These are phyloP conservation scores for Drosophila repleta DNA, from an alignment of 1,140 invertebrate species.

Conservation along the genomic window DNA sequence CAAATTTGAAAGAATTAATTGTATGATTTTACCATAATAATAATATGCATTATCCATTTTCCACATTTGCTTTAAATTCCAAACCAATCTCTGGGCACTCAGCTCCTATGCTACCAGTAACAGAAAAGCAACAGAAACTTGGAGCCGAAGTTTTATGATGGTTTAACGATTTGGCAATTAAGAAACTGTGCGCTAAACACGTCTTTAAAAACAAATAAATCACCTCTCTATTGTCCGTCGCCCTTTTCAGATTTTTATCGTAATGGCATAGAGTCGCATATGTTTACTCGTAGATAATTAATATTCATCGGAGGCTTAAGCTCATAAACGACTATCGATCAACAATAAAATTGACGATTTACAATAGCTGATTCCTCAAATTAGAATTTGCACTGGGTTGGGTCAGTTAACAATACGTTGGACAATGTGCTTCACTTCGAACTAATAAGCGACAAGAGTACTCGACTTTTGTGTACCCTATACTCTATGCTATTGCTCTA, in stretches of 20 bases:
- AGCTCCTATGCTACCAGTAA: neutral
- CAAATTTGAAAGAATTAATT: conserved; percentile 12
- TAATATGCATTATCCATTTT: conserved; percentile 5
- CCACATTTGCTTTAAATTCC: conserved; percentile 6
- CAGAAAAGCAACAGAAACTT: conserved; percentile 7
- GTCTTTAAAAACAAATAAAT: conserved; percentile 81
- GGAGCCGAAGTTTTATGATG: conserved; percentile 39
- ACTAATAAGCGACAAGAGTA: too few relatives aligned
- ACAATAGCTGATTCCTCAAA: conserved; percentile 36
- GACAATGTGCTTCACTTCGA: neutral
- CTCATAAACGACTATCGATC: conserved; percentile 72
- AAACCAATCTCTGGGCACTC: conserved; percentile 23
- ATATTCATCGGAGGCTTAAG: conserved; percentile 70
- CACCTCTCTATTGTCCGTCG: conserved; percentile 51
- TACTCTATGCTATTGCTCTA: too few relatives aligned
- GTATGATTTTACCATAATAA: neutral
- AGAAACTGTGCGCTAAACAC: conserved; percentile 65
- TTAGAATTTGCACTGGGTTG: conserved; percentile 21
- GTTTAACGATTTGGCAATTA: conserved; percentile 68
- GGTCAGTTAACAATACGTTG: neutral
- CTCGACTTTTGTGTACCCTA: too few relatives aligned
- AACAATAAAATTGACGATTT: conserved; percentile 73
- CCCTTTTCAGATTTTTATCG: conserved; percentile 28
- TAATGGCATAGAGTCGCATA: conserved; percentile 15
- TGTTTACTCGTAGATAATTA: conserved; percentile 41